Base-by-base conservation (phyloP, 2,888 invertebrate species). In the Ornithoptera priamus region DNA sequence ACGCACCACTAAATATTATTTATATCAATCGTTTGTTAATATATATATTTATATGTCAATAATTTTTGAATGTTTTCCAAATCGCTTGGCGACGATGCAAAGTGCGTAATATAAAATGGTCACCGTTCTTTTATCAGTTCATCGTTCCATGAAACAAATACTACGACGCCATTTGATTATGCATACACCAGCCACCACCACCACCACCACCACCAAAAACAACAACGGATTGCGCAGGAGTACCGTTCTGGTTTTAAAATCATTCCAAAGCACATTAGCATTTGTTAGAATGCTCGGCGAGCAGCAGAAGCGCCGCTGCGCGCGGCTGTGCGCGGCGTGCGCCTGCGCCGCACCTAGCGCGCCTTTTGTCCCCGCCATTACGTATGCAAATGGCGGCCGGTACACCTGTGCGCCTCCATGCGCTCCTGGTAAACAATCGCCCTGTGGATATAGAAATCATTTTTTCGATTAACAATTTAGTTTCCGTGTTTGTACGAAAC, bases 291-390 rank as follows among this genome's bases (percentile, higher is more conserved):
- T 87, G 82, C 81, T 80, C 80, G 86, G 84, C 82, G 82, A 84
- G 82, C 76, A 80, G 84, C 86, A 85, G 81, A 80, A 84, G 78
- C 78, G 75, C 77, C 63, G 30, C 53, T 59, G 68, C 58, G 46
- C 24, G 30, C 30, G 30, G 3, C 30, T 5, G 30, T 30, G 30
- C 30, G 30, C 30, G 3, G 30, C 5, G 30, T 5, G 30, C 30
- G 30, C 30, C 59, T 64, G 67, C 74, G 73, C 72, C 77, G 79
- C 74, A 77, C 77, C 71, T 69, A 66, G 68, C 71, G 72, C 69
- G 72, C 71, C 72, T 71, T 89, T 90, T 91, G 91, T 91, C 85
- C 87, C 87, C 79, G 79, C 86, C 84, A 88, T 89, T 88, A 89
- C 81, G 87, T 89, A 92, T 82, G 81, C 80, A 79, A 82, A 81